Conservation (phyloP, 2,797 vertebrate genomes). For the Oreortyx pictus region DNA sequence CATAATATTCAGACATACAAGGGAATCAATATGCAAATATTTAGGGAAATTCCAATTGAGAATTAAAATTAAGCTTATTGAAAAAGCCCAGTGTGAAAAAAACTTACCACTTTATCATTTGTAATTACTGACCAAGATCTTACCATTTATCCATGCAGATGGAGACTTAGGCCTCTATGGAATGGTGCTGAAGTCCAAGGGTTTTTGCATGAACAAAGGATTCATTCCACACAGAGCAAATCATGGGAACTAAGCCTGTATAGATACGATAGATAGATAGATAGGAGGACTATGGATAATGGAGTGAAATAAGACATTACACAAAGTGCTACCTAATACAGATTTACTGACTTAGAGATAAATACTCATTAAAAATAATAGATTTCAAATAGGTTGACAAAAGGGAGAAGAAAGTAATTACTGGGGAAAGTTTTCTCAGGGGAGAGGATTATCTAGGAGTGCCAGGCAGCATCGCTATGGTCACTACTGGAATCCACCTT, state of each 20-base stretch:
- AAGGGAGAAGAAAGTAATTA: slow-evolving; percentile 62
- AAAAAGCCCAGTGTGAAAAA: slow-evolving; percentile 1
- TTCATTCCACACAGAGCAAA: background rate
- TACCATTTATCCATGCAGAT: background rate
- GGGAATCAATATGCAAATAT: slow-evolving; percentile 41
- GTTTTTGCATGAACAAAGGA: background rate
- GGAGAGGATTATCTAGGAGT: slow-evolving; percentile 40
- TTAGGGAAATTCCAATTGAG: slow-evolving; percentile 45
- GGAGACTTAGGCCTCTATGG: background rate
- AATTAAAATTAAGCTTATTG: slow-evolving; percentile 56
- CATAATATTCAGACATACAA: slow-evolving; percentile 45
- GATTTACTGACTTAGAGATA: slow-evolving; percentile 54
- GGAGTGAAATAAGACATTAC: slow-evolving; percentile 39
- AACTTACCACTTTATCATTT: background rate
- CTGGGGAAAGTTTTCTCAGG: slow-evolving; percentile 24
- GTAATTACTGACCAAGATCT: slow-evolving; percentile 51
- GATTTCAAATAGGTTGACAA: slow-evolving; percentile 64
- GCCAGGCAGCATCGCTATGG: slow-evolving; percentile 40
- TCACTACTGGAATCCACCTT: slow-evolving; percentile 52
- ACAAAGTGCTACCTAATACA: background rate
- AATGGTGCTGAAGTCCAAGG: background rate
- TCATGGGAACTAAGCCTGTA: background rate
- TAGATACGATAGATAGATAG: background rate
- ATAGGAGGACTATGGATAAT: slow-evolving; percentile 6
- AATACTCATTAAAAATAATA: slow-evolving; percentile 61